These are phyloP conservation scores for Rhinopomastus cyanomelas DNA, from an alignment of 2,113 vertebrate genomes.

Conservation along the genomic window DNA sequence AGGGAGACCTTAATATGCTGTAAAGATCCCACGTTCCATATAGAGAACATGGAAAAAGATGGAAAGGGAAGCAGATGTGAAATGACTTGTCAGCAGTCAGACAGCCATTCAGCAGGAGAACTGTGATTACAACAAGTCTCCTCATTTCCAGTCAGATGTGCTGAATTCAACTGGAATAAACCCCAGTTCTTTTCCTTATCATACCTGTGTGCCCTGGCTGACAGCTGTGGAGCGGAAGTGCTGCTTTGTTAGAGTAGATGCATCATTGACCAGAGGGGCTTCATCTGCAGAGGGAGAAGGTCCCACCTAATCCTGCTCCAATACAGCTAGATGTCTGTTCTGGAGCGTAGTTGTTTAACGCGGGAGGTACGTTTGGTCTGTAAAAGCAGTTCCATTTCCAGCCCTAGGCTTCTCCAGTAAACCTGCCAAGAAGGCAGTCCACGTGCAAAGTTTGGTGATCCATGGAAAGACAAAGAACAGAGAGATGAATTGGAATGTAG, in stretches of 20 bases:
- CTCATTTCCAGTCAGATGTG: constrained; percentile 1
- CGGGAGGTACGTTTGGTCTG: rapidly evolving
- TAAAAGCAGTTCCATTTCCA: neutral
- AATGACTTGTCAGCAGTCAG: neutral
- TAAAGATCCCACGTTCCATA: neutral
- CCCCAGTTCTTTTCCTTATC: neutral
- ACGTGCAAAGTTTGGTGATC: neutral
- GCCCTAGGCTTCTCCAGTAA: neutral
- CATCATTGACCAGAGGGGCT: neutral
- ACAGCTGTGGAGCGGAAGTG: neutral
- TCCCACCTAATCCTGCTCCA: neutral
- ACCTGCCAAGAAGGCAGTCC: neutral
- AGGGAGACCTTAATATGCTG: neutral
- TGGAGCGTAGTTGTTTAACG: neutral
- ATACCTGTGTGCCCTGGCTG: neutral
- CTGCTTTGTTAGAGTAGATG: neutral
- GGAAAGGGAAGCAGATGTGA: neutral
- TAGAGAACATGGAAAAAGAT: neutral
- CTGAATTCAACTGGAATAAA: neutral
- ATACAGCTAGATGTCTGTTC: neutral
- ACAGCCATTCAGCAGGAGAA: neutral
- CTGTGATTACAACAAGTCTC: neutral
- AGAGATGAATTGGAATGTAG: neutral
- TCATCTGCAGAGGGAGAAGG: neutral
- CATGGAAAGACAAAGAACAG: rapidly evolving